Percentiles rank a stretch among this genome's conserved stretches.
Evolutionary conservation across 2,888 invertebrate genomes (phyloP).

Genomic region (Phyllotreta striolata): DNA sequence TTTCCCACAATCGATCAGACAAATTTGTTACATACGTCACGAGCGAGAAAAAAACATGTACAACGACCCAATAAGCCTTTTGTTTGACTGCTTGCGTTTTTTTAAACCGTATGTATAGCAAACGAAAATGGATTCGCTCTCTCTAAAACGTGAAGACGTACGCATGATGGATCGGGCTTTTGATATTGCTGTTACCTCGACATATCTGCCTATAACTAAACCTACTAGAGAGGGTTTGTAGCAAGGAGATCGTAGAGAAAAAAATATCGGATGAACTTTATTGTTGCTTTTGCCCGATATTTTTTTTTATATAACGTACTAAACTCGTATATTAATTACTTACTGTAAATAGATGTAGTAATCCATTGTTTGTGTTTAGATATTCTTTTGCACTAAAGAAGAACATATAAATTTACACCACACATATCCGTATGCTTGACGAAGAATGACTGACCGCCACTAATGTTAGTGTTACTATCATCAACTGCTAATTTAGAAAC

Average conservation of each 20-base stretch:
- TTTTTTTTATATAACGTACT: no score
- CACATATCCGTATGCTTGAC: slow-evolving; percentile 54
- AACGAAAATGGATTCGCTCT: slow-evolving; percentile 48
- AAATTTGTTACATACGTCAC: slow-evolving; percentile 53
- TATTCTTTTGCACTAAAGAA: slow-evolving; percentile 11
- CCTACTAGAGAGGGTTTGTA: slow-evolving; percentile 25
- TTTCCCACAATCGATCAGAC: slow-evolving; percentile 58
- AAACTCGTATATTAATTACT: background rate
- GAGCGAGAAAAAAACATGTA: slow-evolving; percentile 49
- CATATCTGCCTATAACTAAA: slow-evolving; percentile 38
- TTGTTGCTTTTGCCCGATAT: no score
- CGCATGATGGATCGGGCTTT: slow-evolving; percentile 55
- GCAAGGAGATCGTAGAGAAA: background rate
- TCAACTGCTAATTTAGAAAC: slow-evolving; percentile 62
- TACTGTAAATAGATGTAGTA: background rate
- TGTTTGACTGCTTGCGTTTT: slow-evolving; percentile 53
- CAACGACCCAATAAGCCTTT: slow-evolving; percentile 59
- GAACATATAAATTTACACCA: slow-evolving; percentile 33
- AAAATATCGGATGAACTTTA: no score
- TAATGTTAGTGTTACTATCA: slow-evolving; percentile 60
- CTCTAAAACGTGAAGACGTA: slow-evolving; percentile 56
- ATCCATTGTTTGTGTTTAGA: no score
- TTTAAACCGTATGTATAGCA: slow-evolving; percentile 52
- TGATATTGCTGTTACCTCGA: slow-evolving; percentile 34
- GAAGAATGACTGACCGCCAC: slow-evolving; percentile 58